Conservation (phyloP, 2,888 invertebrate species). For the Apeira syringaria region DNA sequence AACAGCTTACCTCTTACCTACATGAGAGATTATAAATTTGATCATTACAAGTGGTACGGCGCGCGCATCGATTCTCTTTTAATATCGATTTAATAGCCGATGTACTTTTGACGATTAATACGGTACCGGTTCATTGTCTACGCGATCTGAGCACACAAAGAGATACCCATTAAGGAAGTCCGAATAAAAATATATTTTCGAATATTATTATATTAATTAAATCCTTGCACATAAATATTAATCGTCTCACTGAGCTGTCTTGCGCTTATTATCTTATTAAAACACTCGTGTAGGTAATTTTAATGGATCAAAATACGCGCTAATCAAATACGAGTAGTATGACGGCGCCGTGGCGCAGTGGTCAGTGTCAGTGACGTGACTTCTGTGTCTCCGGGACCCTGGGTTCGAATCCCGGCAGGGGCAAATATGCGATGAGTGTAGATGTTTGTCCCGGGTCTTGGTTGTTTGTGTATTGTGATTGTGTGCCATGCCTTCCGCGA, state of each 20-base stretch:
- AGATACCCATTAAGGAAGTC: constrained; percentile 11
- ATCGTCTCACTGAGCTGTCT: constrained; percentile 7
- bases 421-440: too few species aligned
- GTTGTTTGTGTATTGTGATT: too few species aligned
- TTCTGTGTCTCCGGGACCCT: too few species aligned
- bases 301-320: constrained; percentile 41
- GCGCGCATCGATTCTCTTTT: constrained; percentile 71
- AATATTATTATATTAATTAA: constrained; percentile 15
- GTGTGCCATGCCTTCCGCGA: too few species aligned
- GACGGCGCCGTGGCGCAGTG: too few species aligned
- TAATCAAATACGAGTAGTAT: too few species aligned
- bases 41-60: constrained; percentile 78
- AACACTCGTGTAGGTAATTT: constrained; percentile 57
- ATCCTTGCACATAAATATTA: constrained; percentile 10
- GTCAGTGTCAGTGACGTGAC: too few species aligned
- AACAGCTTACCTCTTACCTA: constrained; percentile 67
- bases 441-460: too few species aligned
- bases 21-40: constrained; percentile 79
- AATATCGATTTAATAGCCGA: constrained; percentile 74
- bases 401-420: too few species aligned
- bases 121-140: constrained; percentile 56
- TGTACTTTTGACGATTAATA: constrained; percentile 68
- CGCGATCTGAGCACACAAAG: constrained; percentile 26
- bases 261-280: constrained; percentile 43
- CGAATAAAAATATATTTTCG: constrained; percentile 6